Percentiles rank a stretch among this genome's conserved stretches.
Evolutionary conservation across 1,140 invertebrate genomes (phyloP).

Genomic region (Drosophila saltans): DNA sequence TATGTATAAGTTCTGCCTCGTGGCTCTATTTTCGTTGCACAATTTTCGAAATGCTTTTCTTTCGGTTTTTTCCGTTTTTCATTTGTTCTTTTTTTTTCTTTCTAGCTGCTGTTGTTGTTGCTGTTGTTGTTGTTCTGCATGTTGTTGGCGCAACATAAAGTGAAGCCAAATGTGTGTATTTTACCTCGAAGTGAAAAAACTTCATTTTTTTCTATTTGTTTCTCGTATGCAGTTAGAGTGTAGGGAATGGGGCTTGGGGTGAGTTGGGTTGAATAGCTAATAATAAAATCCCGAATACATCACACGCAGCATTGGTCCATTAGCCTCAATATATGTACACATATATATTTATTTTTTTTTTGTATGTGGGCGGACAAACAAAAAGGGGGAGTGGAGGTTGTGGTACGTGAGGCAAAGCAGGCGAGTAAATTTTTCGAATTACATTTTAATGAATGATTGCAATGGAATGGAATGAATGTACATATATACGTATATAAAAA

Average conservation of each 20-base stretch:
- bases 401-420: constrained; percentile 3
- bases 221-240: neutral
- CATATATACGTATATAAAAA: neutral
- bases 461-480: neutral
- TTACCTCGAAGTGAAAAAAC: constrained; percentile 61
- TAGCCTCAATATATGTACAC: constrained; percentile 59
- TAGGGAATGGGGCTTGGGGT: neutral
- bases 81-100: constrained; percentile 43
- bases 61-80: constrained; percentile 23
- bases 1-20: constrained; percentile 32
- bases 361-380: constrained; percentile 6
- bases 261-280: constrained; percentile 44
- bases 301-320: constrained; percentile 70
- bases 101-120: constrained; percentile 28
- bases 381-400: neutral
- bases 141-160: constrained; percentile 60
- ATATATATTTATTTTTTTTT: neutral
- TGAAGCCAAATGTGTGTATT: constrained; percentile 49
- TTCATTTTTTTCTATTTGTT: constrained; percentile 49
- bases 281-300: constrained; percentile 58
- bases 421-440: neutral
- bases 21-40: constrained; percentile 72
- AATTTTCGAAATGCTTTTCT: constrained; percentile 69
- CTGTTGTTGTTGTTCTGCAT: constrained; percentile 25
- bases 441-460: constrained; percentile 1